Evolutionary conservation across 2,113 vertebrate species (phyloP), one percentile per base, ranked within the genome.

Genomic region (Caretta caretta): DNA sequence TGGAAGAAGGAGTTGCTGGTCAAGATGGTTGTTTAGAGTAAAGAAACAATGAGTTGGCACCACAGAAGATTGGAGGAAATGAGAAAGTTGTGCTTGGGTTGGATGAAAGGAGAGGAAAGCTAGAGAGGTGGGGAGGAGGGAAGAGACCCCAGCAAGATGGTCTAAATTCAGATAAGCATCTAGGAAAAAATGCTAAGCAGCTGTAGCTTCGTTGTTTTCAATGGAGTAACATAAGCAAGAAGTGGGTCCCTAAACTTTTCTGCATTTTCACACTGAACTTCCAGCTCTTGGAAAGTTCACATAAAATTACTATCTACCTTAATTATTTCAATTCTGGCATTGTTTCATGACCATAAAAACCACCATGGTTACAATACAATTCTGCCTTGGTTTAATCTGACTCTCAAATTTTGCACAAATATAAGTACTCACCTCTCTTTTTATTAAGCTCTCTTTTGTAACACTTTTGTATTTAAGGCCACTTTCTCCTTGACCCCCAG

Each of bases 1-100:
- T 92, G 96, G 86, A 82, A 94, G 48, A 49, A 92, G 92, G 78
- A 3, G 38, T 94, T 93, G 91, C 75, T 83, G 84, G 78, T 94
- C 69, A 84, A 4, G 1, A 86, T 80, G 69, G 38, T 80, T 96
- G 49, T 72, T 96, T n/a, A 84, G 85, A 89, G 97, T 96, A 62
- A 95, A 92, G 94, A 94, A 12, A 93, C 54, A 92, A 95, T 57
- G 48, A 69, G 35, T 16, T 72, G 48, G 83, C 78, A 84, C 88
- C 91, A 80, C 88, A 19, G 56, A 96, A 93, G 53, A 65, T 62
- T 94, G 90, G 94, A 88, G 78, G 85, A n/a, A 95, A 88, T 0
- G 2, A 89, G 94, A 78, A 31, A 78, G 90, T 62, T 72, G 65
- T 38, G 65, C 20, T 72, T 38, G 35, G 65, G 65, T 95, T 82